Evolutionary conservation across 2,888 invertebrate genomes (phyloP), one percentile per base, ranked within the genome.

Genomic region (Plagodis dolabraria): DNA sequence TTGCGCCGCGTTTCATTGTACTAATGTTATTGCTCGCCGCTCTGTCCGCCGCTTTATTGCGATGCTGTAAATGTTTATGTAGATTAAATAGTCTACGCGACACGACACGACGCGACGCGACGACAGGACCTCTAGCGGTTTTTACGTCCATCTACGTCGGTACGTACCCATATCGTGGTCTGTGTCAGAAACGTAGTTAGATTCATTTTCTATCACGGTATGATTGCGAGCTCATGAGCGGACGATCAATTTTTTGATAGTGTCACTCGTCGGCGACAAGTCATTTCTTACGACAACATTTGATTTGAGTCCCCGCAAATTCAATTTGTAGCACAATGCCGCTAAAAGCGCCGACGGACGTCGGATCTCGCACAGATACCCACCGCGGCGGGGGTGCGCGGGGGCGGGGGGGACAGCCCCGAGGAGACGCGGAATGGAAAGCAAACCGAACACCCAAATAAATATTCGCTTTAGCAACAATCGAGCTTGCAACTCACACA

Each of bases 401-500:
- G 5, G 35, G 35, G 48, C 51, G 38, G 47, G 52, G 43, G 64
- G 47, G 42, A 48, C 49, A 59, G 56, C 55, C 67, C 65, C 65
- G 66, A 65, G 68, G 69, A 66, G 60, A 54, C 60, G 57, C 61
- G 67, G 76, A 78, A 86, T 83, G 85, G 86, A 87, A 85, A 86
- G 83, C 82, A 85, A 86, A 89, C 87, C 78, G 77, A 80, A 81
- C 67, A 82, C 86, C 86, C 89, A 84, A 90, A 92, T 91, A 91
- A 92, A 92, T 90, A 92, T 92, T 91, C 90, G 88, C 86, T 90
- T 85, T 87, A 86, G 89, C 86, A 83, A 91, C 89, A 87, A 88
- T 88, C 85, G 87, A 80, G 80, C 85, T 85, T 86, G 82, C 84
- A 87, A 87, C 89, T 89, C 87, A 87, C 89, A 87, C 90, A 90